A percentile compares a stretch with the other conserved stretches of the same genome.
Conservation (phyloP, 2,113 vertebrate species). For the Tragelaphus strepsiceros region DNA sequence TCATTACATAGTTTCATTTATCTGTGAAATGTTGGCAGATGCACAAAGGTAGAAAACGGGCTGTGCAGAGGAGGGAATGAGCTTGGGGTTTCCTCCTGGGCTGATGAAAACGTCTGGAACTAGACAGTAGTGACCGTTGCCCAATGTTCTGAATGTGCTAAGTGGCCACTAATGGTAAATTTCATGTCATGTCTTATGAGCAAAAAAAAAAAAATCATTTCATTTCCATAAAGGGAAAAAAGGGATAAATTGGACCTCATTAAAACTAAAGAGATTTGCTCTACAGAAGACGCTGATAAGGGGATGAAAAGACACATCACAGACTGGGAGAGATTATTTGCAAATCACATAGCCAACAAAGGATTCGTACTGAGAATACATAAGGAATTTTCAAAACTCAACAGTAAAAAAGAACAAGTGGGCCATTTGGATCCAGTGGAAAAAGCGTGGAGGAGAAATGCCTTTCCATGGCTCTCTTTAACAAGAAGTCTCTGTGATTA, state of each 20-base stretch:
- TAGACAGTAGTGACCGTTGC: neutral
- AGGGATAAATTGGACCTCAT: neutral
- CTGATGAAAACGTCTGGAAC: neutral
- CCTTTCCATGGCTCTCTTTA: neutral
- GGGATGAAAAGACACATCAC: neutral
- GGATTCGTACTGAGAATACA: too few relatives aligned
- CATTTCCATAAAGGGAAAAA: neutral
- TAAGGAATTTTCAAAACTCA: neutral
- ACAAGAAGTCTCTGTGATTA: neutral
- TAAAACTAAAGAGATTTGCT: neutral
- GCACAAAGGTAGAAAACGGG: neutral
- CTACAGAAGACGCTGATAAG: neutral
- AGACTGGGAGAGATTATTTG: neutral
- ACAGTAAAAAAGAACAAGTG: neutral
- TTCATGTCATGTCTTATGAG: neutral
- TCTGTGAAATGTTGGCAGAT: neutral
- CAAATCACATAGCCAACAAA: neutral
- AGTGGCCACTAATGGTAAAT: neutral
- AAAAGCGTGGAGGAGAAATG: neutral
- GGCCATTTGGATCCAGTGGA: neutral
- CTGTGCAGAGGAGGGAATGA: too few relatives aligned
- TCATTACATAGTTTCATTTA: neutral
- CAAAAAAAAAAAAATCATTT: neutral
- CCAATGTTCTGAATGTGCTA: neutral
- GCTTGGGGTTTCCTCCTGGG: neutral